These are phyloP conservation scores for Allacma fusca DNA, from an alignment of 2,888 invertebrate genomes.

Conservation along the genomic window DNA sequence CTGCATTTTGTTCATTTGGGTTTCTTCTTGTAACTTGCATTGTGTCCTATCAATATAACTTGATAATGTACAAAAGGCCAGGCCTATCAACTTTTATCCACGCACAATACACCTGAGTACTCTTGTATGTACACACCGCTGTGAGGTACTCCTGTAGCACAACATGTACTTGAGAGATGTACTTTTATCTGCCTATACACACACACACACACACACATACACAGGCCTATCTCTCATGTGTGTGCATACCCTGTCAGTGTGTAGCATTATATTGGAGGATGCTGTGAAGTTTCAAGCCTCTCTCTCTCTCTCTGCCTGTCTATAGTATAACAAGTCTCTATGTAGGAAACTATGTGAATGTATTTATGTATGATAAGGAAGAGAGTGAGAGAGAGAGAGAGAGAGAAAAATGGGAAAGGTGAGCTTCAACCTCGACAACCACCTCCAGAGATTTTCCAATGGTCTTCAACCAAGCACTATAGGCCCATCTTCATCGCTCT, in stretches of 20 bases:
- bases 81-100: conserved; percentile 38
- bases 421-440: conserved; percentile 33
- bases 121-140: neutral
- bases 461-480: conserved; percentile 1
- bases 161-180: neutral
- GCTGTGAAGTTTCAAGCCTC: neutral
- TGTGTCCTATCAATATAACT: conserved; percentile 35
- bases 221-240: neutral
- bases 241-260: neutral
- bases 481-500: neutral
- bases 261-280: conserved; percentile 11
- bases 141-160: neutral
- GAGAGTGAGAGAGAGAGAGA: neutral
- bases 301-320: conserved; percentile 1
- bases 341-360: too few relatives aligned
- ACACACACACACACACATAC: too few relatives aligned
- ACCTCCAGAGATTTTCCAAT: conserved; percentile 36
- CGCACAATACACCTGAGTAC: conserved; percentile 37
- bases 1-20: conserved; percentile 41
- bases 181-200: neutral
- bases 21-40: conserved; percentile 36
- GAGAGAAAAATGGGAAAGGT: conserved; percentile 32
- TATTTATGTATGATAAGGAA: neutral
- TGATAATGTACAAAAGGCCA: conserved; percentile 34
- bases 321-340: too few relatives aligned